These are phyloP conservation scores for Strongylocentrotus purpuratus DNA, from an alignment of 35 echinoderm and acorn worm species.

Conservation along the genomic window DNA sequence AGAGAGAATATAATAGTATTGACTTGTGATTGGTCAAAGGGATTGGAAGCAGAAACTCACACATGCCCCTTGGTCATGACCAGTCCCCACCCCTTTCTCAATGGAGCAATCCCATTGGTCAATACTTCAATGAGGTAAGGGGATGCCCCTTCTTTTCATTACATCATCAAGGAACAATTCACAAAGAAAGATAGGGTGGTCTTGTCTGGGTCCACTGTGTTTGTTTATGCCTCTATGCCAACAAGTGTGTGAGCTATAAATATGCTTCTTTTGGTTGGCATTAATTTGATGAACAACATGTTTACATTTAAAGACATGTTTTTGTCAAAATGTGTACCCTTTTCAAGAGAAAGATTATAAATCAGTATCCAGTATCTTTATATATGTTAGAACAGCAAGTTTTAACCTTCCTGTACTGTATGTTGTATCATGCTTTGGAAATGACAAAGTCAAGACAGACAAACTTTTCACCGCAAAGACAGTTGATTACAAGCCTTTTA, in stretches of 20 bases:
- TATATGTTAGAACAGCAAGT: too few species aligned
- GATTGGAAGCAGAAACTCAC: not conserved
- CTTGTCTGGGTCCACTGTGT: not conserved
- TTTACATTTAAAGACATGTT: not conserved
- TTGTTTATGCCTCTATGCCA: not conserved
- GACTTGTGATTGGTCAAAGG: not conserved
- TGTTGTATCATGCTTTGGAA: too few species aligned
- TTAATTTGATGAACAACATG: not conserved
- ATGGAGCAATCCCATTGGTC: not conserved
- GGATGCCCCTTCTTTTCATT: not conserved
- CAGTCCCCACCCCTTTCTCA: not conserved
- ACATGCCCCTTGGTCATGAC: not conserved
- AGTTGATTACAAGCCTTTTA: too few species aligned
- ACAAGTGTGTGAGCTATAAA: not conserved
- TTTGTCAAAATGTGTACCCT: not conserved
- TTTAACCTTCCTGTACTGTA: too few species aligned
- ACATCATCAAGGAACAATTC: not conserved
- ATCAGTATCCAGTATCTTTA: too few species aligned
- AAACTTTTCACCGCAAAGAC: too few species aligned
- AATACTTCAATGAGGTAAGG: constrained; percentile 4
- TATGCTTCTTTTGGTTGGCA: not conserved
- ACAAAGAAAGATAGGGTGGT: not conserved
- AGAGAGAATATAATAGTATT: not conserved
- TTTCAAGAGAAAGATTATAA: too few species aligned
- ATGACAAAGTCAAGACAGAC: too few species aligned